Evolutionary conservation across 2,888 invertebrate species (phyloP).

Genomic region (Timema podura): DNA sequence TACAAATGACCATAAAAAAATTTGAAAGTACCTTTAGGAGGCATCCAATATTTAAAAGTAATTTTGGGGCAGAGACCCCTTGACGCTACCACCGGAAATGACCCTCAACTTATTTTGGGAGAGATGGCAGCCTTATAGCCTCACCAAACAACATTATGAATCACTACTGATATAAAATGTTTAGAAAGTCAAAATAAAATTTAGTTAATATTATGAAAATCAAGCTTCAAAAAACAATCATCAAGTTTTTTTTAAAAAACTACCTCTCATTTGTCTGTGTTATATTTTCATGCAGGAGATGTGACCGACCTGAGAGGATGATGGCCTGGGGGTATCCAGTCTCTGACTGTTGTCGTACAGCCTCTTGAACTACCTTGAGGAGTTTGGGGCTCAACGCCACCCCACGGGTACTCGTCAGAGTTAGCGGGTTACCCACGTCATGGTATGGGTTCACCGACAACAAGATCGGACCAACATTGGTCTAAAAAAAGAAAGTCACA

Average conservation of each 20-base stretch:
- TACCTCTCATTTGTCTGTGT: neutral
- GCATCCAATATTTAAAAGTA: too few relatives aligned
- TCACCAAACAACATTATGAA: too few relatives aligned
- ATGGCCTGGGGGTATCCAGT: conserved; percentile 95
- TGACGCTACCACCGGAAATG: too few relatives aligned
- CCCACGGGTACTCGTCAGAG: conserved; percentile 73
- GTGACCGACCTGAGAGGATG: conserved; percentile 75
- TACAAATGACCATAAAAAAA: too few relatives aligned
- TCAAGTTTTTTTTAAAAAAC: neutral
- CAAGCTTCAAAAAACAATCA: neutral
- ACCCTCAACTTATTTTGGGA: too few relatives aligned
- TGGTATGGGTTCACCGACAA: conserved; percentile 86
- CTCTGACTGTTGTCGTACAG: conserved; percentile 89
- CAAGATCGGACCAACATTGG: conserved; percentile 87
- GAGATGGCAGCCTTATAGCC: too few relatives aligned
- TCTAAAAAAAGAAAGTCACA: conserved; percentile 55
- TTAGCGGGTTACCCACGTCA: conserved; percentile 82
- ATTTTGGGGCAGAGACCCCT: too few relatives aligned
- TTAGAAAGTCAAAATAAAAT: neutral
- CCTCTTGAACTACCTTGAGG: conserved; percentile 84
- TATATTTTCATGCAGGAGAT: neutral
- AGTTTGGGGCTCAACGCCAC: conserved; percentile 75
- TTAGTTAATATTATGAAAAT: neutral
- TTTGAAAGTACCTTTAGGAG: too few relatives aligned
- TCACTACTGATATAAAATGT: too few relatives aligned